These are phyloP conservation scores for Microchirus variegatus DNA, from an alignment of 2,797 vertebrate genomes.

Conservation along the genomic window DNA sequence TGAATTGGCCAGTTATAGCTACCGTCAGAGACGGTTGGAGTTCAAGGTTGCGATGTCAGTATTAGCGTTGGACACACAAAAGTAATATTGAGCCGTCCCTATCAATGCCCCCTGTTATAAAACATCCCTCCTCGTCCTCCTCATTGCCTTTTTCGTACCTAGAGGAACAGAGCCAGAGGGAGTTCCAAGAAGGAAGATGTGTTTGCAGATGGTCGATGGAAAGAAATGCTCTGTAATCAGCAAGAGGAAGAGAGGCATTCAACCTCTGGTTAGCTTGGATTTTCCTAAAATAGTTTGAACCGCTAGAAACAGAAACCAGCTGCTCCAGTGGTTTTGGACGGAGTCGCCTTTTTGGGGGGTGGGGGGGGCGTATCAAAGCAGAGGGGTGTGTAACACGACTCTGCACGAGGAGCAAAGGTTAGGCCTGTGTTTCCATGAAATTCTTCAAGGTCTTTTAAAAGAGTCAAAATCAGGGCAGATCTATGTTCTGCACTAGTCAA, in stretches of 20 bases:
- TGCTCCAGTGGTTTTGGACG: constrained; percentile 67
- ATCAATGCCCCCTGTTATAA: constrained; percentile 19
- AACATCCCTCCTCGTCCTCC: constrained; percentile 6
- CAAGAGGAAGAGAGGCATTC: not conserved
- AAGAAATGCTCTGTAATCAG: constrained; percentile 39
- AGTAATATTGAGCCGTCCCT: not conserved
- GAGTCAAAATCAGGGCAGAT: too few species aligned
- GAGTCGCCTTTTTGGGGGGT: constrained; percentile 15
- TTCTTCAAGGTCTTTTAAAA: constrained; percentile 30
- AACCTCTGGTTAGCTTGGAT: constrained; percentile 29
- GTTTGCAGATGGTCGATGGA: constrained; percentile 47
- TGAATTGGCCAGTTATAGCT: too few species aligned
- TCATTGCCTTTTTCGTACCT: not conserved
- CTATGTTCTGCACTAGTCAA: too few species aligned
- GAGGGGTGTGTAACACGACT: constrained; percentile 67
- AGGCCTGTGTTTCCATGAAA: constrained; percentile 30
- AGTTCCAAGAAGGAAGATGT: constrained; percentile 33
- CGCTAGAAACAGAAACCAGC: constrained; percentile 70
- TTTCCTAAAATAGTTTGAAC: constrained; percentile 69
- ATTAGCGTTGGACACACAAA: too few species aligned
- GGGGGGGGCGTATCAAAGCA: constrained; percentile 68
- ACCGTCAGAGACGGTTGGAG: too few species aligned
- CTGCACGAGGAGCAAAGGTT: constrained; percentile 54
- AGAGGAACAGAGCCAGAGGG: constrained; percentile 8
- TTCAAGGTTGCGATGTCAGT: too few species aligned